These are phyloP conservation scores for Dendroctonus valens DNA, from an alignment of 1,140 invertebrate genomes.

Conservation along the genomic window DNA sequence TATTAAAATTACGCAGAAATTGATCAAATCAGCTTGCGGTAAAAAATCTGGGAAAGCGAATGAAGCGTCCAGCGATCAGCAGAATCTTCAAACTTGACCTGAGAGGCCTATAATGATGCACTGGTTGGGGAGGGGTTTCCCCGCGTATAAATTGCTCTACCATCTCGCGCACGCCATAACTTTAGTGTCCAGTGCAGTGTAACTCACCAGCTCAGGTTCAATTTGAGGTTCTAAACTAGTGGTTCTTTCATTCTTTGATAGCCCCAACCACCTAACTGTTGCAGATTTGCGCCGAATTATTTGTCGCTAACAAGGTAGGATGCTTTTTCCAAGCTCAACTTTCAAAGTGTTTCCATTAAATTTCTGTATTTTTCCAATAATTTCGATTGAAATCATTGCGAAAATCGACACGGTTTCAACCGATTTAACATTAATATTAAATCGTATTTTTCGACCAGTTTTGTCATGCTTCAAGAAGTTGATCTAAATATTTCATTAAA, in stretches of 20 bases:
- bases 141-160: constrained; percentile 34
- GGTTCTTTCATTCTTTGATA: constrained; percentile 5
- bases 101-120: constrained; percentile 24
- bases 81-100: constrained; percentile 27
- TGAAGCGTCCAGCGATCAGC: background rate
- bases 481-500: too few relatives aligned
- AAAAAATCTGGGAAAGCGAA: constrained; percentile 7
- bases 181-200: constrained; percentile 39
- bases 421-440: too few relatives aligned
- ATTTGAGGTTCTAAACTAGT: constrained; percentile 14
- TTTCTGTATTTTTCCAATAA: too few relatives aligned
- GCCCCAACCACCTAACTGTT: background rate
- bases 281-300: background rate
- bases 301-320: too few relatives aligned
- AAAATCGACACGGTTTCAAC: too few relatives aligned
- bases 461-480: too few relatives aligned
- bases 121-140: constrained; percentile 27
- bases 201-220: constrained; percentile 25
- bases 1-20: background rate
- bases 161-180: constrained; percentile 32
- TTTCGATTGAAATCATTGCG: too few relatives aligned
- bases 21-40: background rate
- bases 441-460: too few relatives aligned
- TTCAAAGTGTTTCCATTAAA: too few relatives aligned
- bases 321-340: too few relatives aligned